A percentile compares a stretch with the other conserved stretches of the same genome.
phyloP scores from a whole-genome alignment of 2,113 vertebrate species.

The Pluvianellus socialis region DNA sequence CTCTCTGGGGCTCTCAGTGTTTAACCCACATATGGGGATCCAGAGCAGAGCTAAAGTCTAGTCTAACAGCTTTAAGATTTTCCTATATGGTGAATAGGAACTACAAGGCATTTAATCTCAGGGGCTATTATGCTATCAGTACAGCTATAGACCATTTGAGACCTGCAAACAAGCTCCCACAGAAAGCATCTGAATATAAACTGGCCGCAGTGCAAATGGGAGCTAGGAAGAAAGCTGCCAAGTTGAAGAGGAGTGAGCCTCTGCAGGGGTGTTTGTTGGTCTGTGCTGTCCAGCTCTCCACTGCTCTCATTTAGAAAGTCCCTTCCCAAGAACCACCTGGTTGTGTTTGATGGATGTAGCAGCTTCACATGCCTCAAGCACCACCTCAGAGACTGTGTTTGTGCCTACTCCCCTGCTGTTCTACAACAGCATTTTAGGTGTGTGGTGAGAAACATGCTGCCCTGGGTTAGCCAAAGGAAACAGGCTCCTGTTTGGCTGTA shows the following conservation, averaged over 20 bases:
- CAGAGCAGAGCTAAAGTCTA: neutral
- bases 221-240: neutral
- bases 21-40: neutral
- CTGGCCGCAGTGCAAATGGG: accelerated
- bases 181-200: neutral
- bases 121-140: neutral
- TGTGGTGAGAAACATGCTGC: neutral
- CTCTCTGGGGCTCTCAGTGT: neutral
- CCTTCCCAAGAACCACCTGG: neutral
- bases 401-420: neutral
- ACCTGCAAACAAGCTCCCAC: neutral
- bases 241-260: neutral
- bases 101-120: neutral
- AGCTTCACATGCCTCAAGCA: neutral
- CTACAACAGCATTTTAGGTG: neutral
- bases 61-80: neutral
- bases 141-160: neutral
- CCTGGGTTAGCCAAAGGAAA: neutral
- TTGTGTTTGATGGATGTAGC: neutral
- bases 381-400: neutral
- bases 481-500: neutral
- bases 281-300: neutral
- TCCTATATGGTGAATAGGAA: neutral
- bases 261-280: neutral
- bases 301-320: neutral